Evolutionary conservation across 2,113 vertebrate species (phyloP).

Genomic region (Boulengeromyrus knoepffleri): DNA sequence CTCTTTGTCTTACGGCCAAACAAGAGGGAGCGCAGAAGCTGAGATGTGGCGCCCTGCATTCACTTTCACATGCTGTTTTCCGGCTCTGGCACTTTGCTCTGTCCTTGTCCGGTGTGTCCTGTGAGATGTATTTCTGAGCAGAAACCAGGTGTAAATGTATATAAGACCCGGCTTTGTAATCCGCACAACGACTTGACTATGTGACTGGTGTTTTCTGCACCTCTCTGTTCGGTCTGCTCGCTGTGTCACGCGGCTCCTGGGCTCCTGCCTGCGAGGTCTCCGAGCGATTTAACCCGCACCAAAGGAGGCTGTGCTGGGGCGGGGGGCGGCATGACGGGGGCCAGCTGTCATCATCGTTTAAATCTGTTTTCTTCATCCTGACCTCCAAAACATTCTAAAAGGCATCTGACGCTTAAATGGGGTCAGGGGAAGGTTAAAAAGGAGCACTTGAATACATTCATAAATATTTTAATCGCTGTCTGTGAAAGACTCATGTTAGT

Average conservation of each 20-base stretch:
- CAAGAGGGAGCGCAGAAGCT: neutral
- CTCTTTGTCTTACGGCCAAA: neutral
- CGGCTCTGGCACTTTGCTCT: neutral
- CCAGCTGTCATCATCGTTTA: conserved; percentile 36
- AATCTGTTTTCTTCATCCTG: conserved; percentile 34
- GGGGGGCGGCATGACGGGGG: neutral
- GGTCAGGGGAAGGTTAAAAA: conserved; percentile 65
- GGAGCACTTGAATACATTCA: conserved; percentile 49
- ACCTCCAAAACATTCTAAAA: conserved; percentile 52
- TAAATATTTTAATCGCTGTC: conserved; percentile 63
- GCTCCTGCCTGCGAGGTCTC: neutral
- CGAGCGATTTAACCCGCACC: conserved; percentile 9
- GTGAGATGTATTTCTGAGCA: too few relatives aligned
- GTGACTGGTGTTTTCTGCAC: neutral
- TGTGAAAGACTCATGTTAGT: conserved; percentile 37
- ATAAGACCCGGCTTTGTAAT: too few relatives aligned
- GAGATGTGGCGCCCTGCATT: neutral
- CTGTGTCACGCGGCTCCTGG: neutral
- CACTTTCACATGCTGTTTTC: neutral
- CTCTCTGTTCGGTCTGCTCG: neutral
- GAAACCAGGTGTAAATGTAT: too few relatives aligned
- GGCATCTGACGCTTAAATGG: conserved; percentile 50
- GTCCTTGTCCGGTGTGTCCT: too few relatives aligned
- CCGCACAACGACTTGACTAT: neutral
- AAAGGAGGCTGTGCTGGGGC: neutral